These are phyloP conservation scores for Capitulum mitella DNA, from an alignment of 2,888 invertebrate species.

Conservation along the genomic window DNA sequence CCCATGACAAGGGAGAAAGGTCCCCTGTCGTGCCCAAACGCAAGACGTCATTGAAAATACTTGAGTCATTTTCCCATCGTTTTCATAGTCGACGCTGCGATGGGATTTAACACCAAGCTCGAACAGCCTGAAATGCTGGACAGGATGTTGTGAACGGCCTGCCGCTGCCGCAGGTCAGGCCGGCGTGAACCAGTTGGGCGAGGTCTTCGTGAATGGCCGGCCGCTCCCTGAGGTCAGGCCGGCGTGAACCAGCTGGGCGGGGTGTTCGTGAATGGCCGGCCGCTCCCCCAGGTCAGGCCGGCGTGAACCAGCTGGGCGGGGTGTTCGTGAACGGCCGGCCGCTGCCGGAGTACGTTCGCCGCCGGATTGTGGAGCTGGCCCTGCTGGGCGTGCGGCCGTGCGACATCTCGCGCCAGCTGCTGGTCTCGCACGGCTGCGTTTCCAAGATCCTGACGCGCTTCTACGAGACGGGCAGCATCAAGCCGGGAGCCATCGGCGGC, in stretches of 20 bases:
- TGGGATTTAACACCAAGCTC: no score
- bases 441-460: conserved; percentile 93
- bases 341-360: conserved; percentile 84
- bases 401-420: conserved; percentile 88
- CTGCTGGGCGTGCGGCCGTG: conserved; percentile 90
- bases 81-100: no score
- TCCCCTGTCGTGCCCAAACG: no score
- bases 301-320: conserved; percentile 54
- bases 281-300: conserved; percentile 49
- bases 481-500: conserved; percentile 90
- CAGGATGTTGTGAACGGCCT: no score
- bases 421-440: conserved; percentile 95
- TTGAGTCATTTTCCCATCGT: no score
- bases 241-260: conserved; percentile 29
- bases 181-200: conserved; percentile 29
- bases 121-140: no score
- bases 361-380: conserved; percentile 89
- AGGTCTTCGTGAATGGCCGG: no score
- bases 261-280: conserved; percentile 83
- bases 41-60: no score
- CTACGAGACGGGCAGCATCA: conserved; percentile 92
- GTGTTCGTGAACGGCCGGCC: conserved; percentile 98
- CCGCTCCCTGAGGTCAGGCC: conserved; percentile 35
- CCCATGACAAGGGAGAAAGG: no score
- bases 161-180: no score